Evolutionary conservation across 2,797 vertebrate genomes (phyloP).

Genomic region (Lepilemur ruficaudatus): DNA sequence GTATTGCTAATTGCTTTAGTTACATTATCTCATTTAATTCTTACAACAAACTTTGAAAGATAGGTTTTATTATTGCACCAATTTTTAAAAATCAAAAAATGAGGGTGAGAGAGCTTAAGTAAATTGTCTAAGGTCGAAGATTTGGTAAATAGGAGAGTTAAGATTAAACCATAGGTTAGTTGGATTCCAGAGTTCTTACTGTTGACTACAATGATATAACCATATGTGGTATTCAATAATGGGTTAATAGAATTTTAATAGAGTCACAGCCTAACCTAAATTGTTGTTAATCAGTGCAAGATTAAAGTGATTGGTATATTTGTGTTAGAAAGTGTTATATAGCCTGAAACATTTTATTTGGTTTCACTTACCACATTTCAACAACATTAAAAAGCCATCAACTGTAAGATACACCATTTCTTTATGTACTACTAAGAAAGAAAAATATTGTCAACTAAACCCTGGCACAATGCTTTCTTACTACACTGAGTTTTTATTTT

Average conservation of each 20-base stretch:
- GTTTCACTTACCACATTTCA: slow-evolving; percentile 45
- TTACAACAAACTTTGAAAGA: not conserved
- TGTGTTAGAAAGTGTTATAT: slow-evolving; percentile 36
- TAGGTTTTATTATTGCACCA: not conserved
- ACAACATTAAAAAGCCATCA: slow-evolving; percentile 37
- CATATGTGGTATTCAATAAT: not conserved
- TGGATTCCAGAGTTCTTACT: not conserved
- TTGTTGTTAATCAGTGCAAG: not conserved
- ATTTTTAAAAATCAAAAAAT: slow-evolving; percentile 1
- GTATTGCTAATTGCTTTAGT: not conserved
- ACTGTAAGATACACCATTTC: not conserved
- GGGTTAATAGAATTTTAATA: slow-evolving; percentile 27
- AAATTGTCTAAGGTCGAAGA: not conserved
- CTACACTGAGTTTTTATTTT: slow-evolving; percentile 27
- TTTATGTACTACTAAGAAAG: slow-evolving; percentile 19
- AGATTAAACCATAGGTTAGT: not conserved
- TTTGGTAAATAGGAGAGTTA: not conserved
- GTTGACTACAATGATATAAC: not conserved
- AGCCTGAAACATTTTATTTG: slow-evolving; percentile 38
- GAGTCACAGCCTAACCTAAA: not conserved
- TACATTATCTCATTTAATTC: not conserved
- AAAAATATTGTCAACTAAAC: slow-evolving; percentile 8
- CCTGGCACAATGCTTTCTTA: not conserved
- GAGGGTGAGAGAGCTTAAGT: not conserved
- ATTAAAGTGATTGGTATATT: not conserved